Evolutionary conservation across 2,888 invertebrate species (phyloP).

Genomic region (Oscheius myriophilus): DNA sequence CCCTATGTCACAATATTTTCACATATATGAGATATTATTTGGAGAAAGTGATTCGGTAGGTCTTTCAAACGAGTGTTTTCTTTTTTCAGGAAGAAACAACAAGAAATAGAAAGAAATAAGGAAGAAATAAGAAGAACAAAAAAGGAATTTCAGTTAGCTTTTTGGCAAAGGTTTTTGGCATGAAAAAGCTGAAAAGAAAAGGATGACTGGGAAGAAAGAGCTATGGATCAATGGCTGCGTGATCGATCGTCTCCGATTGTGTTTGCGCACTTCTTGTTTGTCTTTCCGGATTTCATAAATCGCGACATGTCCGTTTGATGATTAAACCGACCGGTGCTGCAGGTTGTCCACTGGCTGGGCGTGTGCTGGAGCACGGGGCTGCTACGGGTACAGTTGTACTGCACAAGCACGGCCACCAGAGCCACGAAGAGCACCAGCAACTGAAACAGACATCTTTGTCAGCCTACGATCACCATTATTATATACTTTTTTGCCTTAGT

Average conservation of each 20-base stretch:
- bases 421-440: conserved; percentile 45
- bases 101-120: too few relatives aligned
- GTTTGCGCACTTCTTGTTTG: conserved; percentile 17
- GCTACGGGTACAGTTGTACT: conserved; percentile 39
- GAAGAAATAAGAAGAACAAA: too few relatives aligned
- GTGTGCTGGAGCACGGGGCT: conserved; percentile 26
- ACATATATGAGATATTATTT: too few relatives aligned
- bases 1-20: too few relatives aligned
- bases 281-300: conserved; percentile 20
- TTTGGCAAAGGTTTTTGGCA: conserved; percentile 9
- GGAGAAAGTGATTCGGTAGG: too few relatives aligned
- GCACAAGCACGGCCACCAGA: conserved; percentile 44
- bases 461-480: too few relatives aligned
- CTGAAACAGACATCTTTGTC: too few relatives aligned
- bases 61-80: too few relatives aligned
- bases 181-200: not conserved
- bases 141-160: too few relatives aligned
- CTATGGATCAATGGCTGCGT: not conserved
- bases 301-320: not conserved
- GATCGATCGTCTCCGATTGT: not conserved
- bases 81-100: too few relatives aligned
- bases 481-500: too few relatives aligned
- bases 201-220: not conserved
- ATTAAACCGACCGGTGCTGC: conserved; percentile 42
- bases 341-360: conserved; percentile 51